Percentiles rank a stretch among this genome's conserved stretches.
Evolutionary conservation across 2,888 invertebrate species (phyloP).

Genomic region (Drosophila affinis): DNA sequence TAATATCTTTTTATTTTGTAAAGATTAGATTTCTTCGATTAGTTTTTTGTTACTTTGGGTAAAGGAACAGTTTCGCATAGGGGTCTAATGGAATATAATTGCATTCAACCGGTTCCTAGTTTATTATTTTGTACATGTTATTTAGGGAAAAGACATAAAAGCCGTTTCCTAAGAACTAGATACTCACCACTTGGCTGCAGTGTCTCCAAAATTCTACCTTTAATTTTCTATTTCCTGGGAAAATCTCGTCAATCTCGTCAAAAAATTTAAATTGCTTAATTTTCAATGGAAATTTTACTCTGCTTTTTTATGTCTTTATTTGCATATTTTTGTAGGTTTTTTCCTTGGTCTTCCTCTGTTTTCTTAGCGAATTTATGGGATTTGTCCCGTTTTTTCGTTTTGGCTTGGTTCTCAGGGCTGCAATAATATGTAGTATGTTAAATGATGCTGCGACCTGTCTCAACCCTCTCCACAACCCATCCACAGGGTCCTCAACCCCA

Average conservation of each 20-base stretch:
- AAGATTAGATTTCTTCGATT: no score
- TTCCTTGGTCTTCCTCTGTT: slow-evolving; percentile 6
- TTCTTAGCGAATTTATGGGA: slow-evolving; percentile 61
- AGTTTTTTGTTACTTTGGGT: no score
- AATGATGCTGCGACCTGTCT: slow-evolving; percentile 53
- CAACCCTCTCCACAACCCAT: slow-evolving; percentile 18
- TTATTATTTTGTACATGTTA: no score
- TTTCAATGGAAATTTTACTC: slow-evolving; percentile 22
- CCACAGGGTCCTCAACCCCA: slow-evolving; percentile 4
- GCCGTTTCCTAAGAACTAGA: no score
- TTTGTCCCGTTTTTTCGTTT: slow-evolving; percentile 40
- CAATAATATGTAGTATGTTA: slow-evolving; percentile 77
- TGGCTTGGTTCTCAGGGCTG: slow-evolving; percentile 46
- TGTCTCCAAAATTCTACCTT: background rate
- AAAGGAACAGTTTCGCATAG: no score
- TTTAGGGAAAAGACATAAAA: no score
- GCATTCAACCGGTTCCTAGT: no score
- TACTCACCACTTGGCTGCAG: no score
- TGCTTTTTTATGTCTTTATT: slow-evolving; percentile 23
- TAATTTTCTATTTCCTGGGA: slow-evolving; percentile 14
- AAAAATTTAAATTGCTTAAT: slow-evolving; percentile 40
- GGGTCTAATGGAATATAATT: no score
- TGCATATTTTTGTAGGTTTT: slow-evolving; percentile 21
- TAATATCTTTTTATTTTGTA: no score
- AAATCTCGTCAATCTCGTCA: slow-evolving; percentile 20